Percentiles rank a stretch among this genome's conserved stretches.
Evolutionary conservation across 2,797 vertebrate species (phyloP).

Genomic region (Lagodon rhomboides): DNA sequence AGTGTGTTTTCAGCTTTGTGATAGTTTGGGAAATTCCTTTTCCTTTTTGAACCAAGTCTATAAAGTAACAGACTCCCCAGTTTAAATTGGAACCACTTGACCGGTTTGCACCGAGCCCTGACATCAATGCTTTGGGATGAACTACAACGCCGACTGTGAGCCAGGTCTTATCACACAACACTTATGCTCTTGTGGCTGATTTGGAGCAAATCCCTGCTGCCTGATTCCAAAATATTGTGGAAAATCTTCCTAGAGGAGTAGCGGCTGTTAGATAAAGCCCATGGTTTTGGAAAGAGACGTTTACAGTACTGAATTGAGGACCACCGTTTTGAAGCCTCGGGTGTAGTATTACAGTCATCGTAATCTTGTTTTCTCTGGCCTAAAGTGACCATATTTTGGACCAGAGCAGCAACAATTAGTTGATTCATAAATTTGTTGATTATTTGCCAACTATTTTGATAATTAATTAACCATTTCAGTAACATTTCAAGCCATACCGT

Average conservation of each 20-base stretch:
- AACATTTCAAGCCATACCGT: no score
- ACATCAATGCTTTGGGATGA: not conserved
- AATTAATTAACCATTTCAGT: no score
- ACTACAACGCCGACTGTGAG: not conserved
- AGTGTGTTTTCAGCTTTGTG: not conserved
- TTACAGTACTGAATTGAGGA: no score
- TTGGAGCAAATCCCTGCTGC: conserved; percentile 7
- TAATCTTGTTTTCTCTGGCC: no score
- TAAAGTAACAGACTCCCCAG: not conserved
- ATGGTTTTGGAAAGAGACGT: not conserved
- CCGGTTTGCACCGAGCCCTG: not conserved
- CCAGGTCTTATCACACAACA: conserved; percentile 4
- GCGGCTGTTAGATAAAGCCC: not conserved
- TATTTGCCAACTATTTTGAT: no score
- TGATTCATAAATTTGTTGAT: no score
- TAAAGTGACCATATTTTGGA: no score
- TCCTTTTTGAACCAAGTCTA: not conserved
- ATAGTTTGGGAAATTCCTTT: not conserved
- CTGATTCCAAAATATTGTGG: conserved; percentile 6
- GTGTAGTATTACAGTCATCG: no score
- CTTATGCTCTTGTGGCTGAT: conserved; percentile 6
- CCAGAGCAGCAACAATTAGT: no score
- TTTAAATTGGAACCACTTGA: not conserved
- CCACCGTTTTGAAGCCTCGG: no score
- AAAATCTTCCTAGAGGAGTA: conserved; percentile 15